Conservation (phyloP, 1,140 invertebrate species). For the Drosophila repleta region DNA sequence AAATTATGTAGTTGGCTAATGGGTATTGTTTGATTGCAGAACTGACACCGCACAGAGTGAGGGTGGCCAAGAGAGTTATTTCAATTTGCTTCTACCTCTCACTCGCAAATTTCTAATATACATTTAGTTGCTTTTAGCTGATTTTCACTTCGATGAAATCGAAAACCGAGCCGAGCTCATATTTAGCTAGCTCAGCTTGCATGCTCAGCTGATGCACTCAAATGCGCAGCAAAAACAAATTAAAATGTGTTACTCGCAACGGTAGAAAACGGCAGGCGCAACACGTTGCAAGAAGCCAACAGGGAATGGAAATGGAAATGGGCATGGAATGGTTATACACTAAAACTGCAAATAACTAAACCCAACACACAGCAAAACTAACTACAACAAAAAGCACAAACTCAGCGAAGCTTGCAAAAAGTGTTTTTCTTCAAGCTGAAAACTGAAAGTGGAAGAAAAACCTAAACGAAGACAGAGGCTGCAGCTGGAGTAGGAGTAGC, state of each 20-base stretch:
- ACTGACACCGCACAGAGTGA: background rate
- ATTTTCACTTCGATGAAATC: conserved; percentile 58
- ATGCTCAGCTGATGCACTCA: conserved; percentile 76
- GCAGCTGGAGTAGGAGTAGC: conserved; percentile 20
- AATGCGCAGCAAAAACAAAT: conserved; percentile 73
- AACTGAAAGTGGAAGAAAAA: conserved; percentile 62
- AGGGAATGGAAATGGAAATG: conserved; percentile 22
- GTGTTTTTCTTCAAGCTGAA: conserved; percentile 53
- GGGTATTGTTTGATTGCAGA: background rate
- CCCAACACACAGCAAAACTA: conserved; percentile 15
- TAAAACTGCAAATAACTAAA: background rate
- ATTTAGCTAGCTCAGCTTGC: conserved; percentile 47
- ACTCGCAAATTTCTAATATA: conserved; percentile 27
- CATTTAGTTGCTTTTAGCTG: conserved; percentile 8
- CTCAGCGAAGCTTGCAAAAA: conserved; percentile 77
- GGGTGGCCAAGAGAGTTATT: background rate
- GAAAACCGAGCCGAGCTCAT: conserved; percentile 53
- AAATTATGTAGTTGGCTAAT: conserved; percentile 15
- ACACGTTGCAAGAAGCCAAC: conserved; percentile 30
- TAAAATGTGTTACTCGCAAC: conserved; percentile 78
- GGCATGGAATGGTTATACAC: conserved; percentile 20
- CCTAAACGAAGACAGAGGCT: conserved; percentile 38
- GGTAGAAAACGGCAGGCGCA: conserved; percentile 43
- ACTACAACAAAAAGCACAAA: conserved; percentile 49
- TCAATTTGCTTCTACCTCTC: background rate